phyloP scores from a whole-genome alignment of 2,888 invertebrate genomes.

The Drosophila antonietae region DNA sequence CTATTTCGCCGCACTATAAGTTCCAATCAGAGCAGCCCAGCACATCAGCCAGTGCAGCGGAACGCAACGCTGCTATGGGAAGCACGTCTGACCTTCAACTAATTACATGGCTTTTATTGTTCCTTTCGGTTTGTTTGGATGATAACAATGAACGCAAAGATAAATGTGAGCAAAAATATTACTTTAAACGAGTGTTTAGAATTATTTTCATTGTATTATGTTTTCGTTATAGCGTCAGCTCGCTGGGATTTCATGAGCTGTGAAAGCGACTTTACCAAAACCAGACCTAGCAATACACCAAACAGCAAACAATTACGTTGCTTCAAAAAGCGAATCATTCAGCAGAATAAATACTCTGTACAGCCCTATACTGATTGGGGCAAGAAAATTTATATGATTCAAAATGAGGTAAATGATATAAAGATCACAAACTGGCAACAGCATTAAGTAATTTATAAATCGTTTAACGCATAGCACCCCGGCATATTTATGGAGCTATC shows the following conservation, averaged over 20 bases:
- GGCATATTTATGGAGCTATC: slow-evolving; percentile 86
- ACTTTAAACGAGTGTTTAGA: background rate
- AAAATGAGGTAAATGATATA: slow-evolving; percentile 79
- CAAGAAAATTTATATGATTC: slow-evolving; percentile 84
- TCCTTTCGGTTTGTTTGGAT: slow-evolving; percentile 90
- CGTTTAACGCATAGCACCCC: slow-evolving; percentile 83
- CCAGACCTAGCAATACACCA: slow-evolving; percentile 80
- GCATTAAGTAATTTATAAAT: background rate
- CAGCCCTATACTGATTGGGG: slow-evolving; percentile 84
- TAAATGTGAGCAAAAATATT: slow-evolving; percentile 77
- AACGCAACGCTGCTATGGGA: slow-evolving; percentile 79
- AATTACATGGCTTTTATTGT: slow-evolving; percentile 91
- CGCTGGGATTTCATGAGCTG: slow-evolving; percentile 97
- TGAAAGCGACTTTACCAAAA: slow-evolving; percentile 87
- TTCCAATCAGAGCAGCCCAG: slow-evolving; percentile 70
- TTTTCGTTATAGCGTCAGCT: slow-evolving; percentile 76
- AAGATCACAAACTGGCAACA: background rate
- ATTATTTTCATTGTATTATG: background rate
- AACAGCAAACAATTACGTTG: slow-evolving; percentile 83
- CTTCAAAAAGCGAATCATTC: slow-evolving; percentile 84
- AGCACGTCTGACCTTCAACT: slow-evolving; percentile 87
- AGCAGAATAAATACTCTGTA: slow-evolving; percentile 83
- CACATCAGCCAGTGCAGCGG: slow-evolving; percentile 82
- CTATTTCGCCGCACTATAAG: slow-evolving; percentile 85
- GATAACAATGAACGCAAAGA: slow-evolving; percentile 84